A percentile compares a stretch with the other conserved stretches of the same genome.
These are phyloP conservation scores for Phylloscopus whistleri DNA, from an alignment of 2,113 vertebrate species.

Conservation along the genomic window DNA sequence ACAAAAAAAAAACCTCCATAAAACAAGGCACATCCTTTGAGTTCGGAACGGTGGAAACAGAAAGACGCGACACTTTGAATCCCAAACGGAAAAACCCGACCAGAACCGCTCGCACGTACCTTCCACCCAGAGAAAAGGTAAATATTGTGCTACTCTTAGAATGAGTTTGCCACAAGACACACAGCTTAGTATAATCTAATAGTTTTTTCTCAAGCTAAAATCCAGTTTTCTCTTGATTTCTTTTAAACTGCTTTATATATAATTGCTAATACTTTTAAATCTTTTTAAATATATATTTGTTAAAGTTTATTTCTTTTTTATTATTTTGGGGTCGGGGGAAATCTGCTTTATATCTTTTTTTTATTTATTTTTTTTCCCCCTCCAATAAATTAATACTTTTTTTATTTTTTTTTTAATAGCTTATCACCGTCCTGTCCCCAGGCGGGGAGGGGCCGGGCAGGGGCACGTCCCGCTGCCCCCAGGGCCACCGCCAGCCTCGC, in stretches of 20 bases:
- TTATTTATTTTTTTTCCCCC: background rate
- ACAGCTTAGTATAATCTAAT: constrained; percentile 65
- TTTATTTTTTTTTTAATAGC: constrained; percentile 66
- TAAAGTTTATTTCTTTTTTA: constrained; percentile 78
- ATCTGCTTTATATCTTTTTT: constrained; percentile 68
- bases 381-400: constrained; percentile 80
- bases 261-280: constrained; percentile 80
- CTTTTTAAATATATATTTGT: constrained; percentile 83
- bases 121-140: constrained; percentile 53
- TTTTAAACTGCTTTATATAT: constrained; percentile 78
- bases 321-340: constrained; percentile 57
- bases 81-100: constrained; percentile 54
- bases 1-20: constrained; percentile 63
- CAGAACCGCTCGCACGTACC: constrained; percentile 52
- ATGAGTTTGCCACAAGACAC: constrained; percentile 68
- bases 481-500: background rate
- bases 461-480: constrained; percentile 18
- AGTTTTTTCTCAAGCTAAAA: constrained; percentile 69
- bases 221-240: constrained; percentile 70
- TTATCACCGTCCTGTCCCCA: constrained; percentile 57
- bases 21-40: constrained; percentile 90
- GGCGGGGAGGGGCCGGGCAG: background rate
- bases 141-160: constrained; percentile 69
- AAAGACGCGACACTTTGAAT: constrained; percentile 53
- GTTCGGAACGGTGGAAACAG: constrained; percentile 66